Percentiles rank a stretch among this genome's conserved stretches.
Evolutionary conservation across 1,140 invertebrate species (phyloP).

Genomic region (Chelonus insularis): DNA sequence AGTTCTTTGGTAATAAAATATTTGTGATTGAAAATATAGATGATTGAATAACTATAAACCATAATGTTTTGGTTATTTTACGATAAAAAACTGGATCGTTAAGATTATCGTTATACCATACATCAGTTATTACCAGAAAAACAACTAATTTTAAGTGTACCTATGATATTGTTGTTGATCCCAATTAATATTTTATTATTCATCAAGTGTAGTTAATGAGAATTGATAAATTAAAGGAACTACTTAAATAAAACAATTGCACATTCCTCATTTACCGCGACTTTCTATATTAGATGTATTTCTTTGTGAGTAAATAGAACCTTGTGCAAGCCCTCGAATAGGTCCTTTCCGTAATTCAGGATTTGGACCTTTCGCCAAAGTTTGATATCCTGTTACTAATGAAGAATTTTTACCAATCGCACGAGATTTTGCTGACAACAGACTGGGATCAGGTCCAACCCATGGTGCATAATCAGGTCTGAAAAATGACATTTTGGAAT

Average conservation of each 20-base stretch:
- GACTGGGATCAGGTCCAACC: constrained; percentile 67
- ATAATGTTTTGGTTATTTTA: no score
- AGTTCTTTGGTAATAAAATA: no score
- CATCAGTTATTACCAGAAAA: no score
- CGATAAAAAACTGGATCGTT: no score
- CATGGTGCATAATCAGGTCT: constrained; percentile 73
- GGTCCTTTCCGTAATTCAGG: constrained; percentile 67
- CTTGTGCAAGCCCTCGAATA: constrained; percentile 65
- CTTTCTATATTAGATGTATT: constrained; percentile 57
- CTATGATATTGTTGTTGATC: no score
- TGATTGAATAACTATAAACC: no score
- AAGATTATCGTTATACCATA: no score
- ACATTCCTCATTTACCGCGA: constrained; percentile 62
- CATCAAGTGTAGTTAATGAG: no score
- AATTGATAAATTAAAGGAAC: constrained; percentile 18
- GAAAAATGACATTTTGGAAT: constrained; percentile 34
- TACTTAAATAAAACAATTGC: constrained; percentile 44
- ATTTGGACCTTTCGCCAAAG: constrained; percentile 65
- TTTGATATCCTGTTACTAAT: constrained; percentile 55
- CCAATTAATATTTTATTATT: no score
- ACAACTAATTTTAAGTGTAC: no score
- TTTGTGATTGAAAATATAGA: no score
- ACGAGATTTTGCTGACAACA: constrained; percentile 51
- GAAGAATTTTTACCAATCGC: constrained; percentile 62
- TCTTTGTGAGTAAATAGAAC: constrained; percentile 69